A percentile compares a stretch with the other conserved stretches of the same genome.
Conservation (phyloP, 1,140 invertebrate species). For the Drosophila navojoa region DNA sequence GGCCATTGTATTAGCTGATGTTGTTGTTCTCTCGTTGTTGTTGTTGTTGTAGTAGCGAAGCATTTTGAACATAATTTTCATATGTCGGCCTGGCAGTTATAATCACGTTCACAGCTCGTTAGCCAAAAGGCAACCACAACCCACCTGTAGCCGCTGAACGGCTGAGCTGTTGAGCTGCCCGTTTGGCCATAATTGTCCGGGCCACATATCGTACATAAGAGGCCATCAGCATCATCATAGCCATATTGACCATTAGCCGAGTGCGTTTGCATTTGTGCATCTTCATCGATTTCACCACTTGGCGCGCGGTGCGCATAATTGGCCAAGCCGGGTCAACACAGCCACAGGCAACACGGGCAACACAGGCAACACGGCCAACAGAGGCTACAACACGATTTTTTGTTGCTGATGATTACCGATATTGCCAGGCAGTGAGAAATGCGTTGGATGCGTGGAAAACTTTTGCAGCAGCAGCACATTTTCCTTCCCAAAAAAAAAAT, state of each 20-base stretch:
- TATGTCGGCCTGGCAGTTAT: constrained; percentile 78
- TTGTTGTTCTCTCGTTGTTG: constrained; percentile 19
- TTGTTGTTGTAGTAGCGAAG: constrained; percentile 29
- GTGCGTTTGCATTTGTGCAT: constrained; percentile 81
- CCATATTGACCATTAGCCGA: constrained; percentile 78
- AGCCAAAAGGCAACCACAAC: constrained; percentile 54
- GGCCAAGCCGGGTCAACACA: constrained; percentile 61
- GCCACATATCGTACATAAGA: constrained; percentile 63
- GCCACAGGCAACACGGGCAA: constrained; percentile 29
- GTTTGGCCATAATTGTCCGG: constrained; percentile 74
- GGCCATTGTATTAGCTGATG: constrained; percentile 64
- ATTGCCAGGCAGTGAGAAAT: constrained; percentile 72
- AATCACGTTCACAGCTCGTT: constrained; percentile 81
- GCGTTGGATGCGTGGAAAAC: constrained; percentile 75
- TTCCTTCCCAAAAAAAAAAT: constrained; percentile 37
- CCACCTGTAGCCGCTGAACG: constrained; percentile 39
- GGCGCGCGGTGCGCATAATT: constrained; percentile 73
- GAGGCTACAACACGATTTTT: constrained; percentile 28
- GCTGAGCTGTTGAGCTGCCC: constrained; percentile 64
- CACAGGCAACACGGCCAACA: constrained; percentile 23
- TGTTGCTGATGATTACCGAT: constrained; percentile 71
- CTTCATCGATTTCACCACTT: constrained; percentile 82
- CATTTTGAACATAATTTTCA: constrained; percentile 80
- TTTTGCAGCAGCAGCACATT: constrained; percentile 40
- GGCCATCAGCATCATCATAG: constrained; percentile 60